Conservation (phyloP, 1,140 invertebrate species). For the Bombus consobrinus region DNA sequence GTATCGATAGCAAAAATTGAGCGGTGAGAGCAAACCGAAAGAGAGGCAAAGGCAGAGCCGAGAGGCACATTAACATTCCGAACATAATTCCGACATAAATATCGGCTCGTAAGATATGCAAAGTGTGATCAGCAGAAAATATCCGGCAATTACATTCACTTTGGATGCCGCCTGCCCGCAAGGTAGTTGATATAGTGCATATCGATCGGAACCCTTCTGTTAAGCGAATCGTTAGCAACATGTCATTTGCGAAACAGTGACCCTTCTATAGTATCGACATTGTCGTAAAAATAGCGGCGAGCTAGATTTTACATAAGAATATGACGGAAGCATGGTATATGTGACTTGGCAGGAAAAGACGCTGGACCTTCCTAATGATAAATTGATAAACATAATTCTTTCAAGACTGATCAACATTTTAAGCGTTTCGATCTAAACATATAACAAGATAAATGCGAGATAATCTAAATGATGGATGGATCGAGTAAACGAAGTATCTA, state of each 20-base stretch:
- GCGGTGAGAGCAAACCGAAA: slow-evolving; percentile 37
- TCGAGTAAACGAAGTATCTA: too few species aligned
- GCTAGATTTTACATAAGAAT: slow-evolving; percentile 26
- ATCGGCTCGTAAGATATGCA: slow-evolving; percentile 70
- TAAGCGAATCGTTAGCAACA: slow-evolving; percentile 45
- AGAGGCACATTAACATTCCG: slow-evolving; percentile 69
- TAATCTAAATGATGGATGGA: too few species aligned
- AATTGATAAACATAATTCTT: neutral
- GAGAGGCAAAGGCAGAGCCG: slow-evolving; percentile 42
- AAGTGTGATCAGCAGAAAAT: slow-evolving; percentile 72
- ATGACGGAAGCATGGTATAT: neutral
- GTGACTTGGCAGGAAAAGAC: neutral
- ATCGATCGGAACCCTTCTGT: slow-evolving; percentile 46
- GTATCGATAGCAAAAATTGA: slow-evolving; percentile 2
- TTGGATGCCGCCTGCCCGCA: slow-evolving; percentile 41
- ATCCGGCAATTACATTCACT: slow-evolving; percentile 72
- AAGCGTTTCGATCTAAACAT: too few species aligned
- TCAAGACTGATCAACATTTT: too few species aligned
- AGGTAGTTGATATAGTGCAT: slow-evolving; percentile 39
- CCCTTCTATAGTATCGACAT: slow-evolving; percentile 11
- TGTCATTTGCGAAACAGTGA: slow-evolving; percentile 44
- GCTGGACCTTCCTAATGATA: neutral
- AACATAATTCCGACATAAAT: slow-evolving; percentile 72
- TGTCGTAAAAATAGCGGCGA: slow-evolving; percentile 34
- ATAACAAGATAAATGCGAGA: too few species aligned